Base-by-base conservation (phyloP, 2,888 invertebrate species). In the Hololepta plana region DNA sequence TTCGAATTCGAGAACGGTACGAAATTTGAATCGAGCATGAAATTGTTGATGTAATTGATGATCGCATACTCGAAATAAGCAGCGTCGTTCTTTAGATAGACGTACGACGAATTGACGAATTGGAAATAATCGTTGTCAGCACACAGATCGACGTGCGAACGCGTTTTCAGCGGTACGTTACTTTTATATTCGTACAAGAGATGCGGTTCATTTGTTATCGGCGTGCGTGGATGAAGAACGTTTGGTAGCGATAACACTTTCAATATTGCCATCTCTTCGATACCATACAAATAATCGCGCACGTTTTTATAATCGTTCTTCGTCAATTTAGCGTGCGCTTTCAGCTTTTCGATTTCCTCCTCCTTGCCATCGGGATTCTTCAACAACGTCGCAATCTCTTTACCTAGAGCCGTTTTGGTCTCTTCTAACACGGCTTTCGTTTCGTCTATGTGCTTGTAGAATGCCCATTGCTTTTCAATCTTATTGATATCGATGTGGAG, bases 1-100 rank as follows among this genome's bases (percentile, higher is more conserved):
- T 85, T 82, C 1, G 81, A 63, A 48, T 80, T 81, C 1, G 73
- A 68, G 39, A 76, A 69, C 41, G 70, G 69, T 1, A 62, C 46
- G 43, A 67, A 76, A n/a, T 61, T 53, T 7, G 53, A 48, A 1
- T 60, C 49, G 12, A 56, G 51, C 4, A 66, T 42, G 27, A 53
- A 45, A 25, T 56, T 44, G 2, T 53, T 46, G 30, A 67, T 60
- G 40, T 60, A 61, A 47, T 64, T 62, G 38, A 66, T 54, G 8
- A 63, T 47, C 11, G 62, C 63, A 6, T 73, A 51, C 51, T 84
- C 82, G 45, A 77, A 79, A 9, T 70, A 38, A 1, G 77, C 76
- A 1, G 74, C 77, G 32, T 75, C 67, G 11, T 69, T 65, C 44
- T 60, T 62, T 3, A 73, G 53, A 45, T 67, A 77, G 46, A 65